A percentile compares a stretch with the other conserved stretches of the same genome.
Conservation (phyloP, 2,797 vertebrate species). For the Huso huso region DNA sequence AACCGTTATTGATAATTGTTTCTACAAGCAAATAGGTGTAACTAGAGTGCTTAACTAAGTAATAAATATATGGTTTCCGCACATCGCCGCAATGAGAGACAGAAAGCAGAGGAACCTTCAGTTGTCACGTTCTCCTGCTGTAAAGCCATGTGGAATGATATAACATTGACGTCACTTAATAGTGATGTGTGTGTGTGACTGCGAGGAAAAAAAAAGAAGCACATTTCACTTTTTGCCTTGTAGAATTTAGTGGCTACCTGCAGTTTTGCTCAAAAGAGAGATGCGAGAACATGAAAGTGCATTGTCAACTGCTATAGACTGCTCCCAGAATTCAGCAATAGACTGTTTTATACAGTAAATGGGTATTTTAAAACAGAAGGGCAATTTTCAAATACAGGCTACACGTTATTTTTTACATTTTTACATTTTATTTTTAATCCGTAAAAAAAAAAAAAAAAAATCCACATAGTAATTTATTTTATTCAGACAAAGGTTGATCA, state of each 20-base stretch:
- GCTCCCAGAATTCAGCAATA: too few species aligned
- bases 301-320: slow-evolving; percentile 9
- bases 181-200: slow-evolving; percentile 64
- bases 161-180: slow-evolving; percentile 73
- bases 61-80: background rate
- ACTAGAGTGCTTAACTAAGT: background rate
- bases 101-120: slow-evolving; percentile 54
- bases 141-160: slow-evolving; percentile 76
- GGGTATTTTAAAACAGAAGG: too few species aligned
- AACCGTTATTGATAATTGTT: background rate
- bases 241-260: slow-evolving; percentile 52
- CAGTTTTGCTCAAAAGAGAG: slow-evolving; percentile 33
- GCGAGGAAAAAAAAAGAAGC: slow-evolving; percentile 39
- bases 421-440: too few species aligned
- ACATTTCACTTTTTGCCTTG: slow-evolving; percentile 58
- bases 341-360: too few species aligned
- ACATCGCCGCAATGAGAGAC: background rate
- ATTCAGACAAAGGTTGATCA: too few species aligned
- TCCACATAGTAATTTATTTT: too few species aligned
- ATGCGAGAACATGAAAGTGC: slow-evolving; percentile 16
- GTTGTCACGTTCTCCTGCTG: slow-evolving; percentile 70
- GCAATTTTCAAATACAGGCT: too few species aligned
- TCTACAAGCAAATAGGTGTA: background rate
- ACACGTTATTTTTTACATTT: too few species aligned
- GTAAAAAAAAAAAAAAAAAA: too few species aligned